These are phyloP conservation scores for Acleris sparsana DNA, from an alignment of 2,888 invertebrate genomes.

Conservation along the genomic window DNA sequence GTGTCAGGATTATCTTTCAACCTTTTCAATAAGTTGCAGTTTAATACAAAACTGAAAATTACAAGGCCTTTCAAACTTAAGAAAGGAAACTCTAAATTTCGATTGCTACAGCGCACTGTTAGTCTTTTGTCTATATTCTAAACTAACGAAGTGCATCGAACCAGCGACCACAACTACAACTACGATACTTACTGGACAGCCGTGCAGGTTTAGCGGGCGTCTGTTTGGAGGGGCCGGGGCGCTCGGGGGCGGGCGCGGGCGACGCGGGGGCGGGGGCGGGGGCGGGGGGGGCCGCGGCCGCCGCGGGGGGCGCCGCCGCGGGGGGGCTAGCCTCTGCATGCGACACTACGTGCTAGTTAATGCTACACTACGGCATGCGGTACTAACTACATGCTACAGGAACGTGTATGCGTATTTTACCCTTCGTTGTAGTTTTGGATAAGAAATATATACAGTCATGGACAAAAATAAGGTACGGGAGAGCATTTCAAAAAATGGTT, in stretches of 20 bases:
- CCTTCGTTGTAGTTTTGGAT: too few relatives aligned
- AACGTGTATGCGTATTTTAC: conserved; percentile 5
- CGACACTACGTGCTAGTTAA: conserved; percentile 80
- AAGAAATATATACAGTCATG: too few relatives aligned
- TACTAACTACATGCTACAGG: conserved; percentile 51
- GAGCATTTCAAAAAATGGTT: too few relatives aligned
- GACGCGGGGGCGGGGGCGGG: conserved; percentile 31
- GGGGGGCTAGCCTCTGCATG: conserved; percentile 65
- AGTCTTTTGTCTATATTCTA: too few relatives aligned
- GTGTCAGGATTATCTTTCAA: too few relatives aligned
- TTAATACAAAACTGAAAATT: too few relatives aligned
- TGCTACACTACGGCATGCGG: conserved; percentile 49
- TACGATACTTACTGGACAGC: conserved; percentile 74
- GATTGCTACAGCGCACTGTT: too few relatives aligned
- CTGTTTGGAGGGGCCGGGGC: conserved; percentile 65
- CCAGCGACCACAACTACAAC: conserved; percentile 36
- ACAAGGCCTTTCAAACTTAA: too few relatives aligned
- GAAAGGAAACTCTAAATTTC: too few relatives aligned
- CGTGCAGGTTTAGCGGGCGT: conserved; percentile 78
- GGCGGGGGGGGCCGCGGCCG: conserved; percentile 44
- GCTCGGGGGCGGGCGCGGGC: conserved; percentile 25
- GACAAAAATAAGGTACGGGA: too few relatives aligned
- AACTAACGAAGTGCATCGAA: conserved; percentile 5
- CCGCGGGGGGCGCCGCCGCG: conserved; percentile 44
- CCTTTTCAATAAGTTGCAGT: too few relatives aligned